Percentiles rank a stretch among this genome's conserved stretches.
Evolutionary conservation across 2,888 invertebrate genomes (phyloP).

Genomic region (Uloborus plumipes): DNA sequence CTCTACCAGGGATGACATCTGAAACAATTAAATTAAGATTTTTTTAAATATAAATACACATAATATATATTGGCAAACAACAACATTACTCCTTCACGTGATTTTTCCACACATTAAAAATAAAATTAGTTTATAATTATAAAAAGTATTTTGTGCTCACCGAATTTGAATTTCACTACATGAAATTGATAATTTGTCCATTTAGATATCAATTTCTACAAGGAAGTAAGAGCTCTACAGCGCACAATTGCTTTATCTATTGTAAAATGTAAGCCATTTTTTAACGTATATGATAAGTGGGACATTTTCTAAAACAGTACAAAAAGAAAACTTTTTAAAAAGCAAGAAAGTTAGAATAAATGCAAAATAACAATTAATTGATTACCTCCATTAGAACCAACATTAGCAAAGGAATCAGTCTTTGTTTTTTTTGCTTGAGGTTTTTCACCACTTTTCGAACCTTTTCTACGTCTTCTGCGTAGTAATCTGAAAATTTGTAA

Average conservation of each 20-base stretch:
- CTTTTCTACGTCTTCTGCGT: slow-evolving; percentile 29
- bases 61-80: background rate
- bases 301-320: background rate
- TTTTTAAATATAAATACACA: background rate
- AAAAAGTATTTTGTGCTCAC: background rate
- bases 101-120: no score
- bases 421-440: background rate
- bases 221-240: background rate
- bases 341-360: background rate
- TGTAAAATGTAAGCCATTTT: background rate
- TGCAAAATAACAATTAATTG: background rate
- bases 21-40: background rate
- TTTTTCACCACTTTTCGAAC: slow-evolving; percentile 19
- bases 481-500: slow-evolving; percentile 29
- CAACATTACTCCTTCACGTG: background rate
- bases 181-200: no score
- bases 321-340: background rate
- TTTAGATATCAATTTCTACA: background rate
- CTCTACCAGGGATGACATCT: slow-evolving; percentile 23
- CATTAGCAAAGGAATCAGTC: background rate
- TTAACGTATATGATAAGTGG: background rate
- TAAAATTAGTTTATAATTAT: background rate
- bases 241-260: background rate
- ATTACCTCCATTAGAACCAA: slow-evolving; percentile 45
- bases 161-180: no score